Evolutionary conservation across 2,113 vertebrate genomes (phyloP).

Genomic region (Centrocercus urophasianus): DNA sequence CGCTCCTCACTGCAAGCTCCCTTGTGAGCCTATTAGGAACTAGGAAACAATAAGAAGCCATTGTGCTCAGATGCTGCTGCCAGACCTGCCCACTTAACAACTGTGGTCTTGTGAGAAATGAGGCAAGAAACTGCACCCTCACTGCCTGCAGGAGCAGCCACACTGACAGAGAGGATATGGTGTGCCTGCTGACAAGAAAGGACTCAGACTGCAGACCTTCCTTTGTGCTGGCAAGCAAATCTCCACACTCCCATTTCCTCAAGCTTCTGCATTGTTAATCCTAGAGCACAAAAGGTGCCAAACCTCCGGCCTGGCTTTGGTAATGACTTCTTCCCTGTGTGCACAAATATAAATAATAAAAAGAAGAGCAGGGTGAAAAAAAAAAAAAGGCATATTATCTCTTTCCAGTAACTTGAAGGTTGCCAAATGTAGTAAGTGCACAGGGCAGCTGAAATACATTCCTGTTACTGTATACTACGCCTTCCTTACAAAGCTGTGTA

Average conservation of each 20-base stretch:
- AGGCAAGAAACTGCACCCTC: not conserved
- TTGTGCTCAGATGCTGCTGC: not conserved
- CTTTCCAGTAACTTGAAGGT: not conserved
- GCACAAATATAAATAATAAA: not conserved
- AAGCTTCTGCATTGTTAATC: not conserved
- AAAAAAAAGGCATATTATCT: not conserved
- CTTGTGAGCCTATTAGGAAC: not conserved
- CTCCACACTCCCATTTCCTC: not conserved
- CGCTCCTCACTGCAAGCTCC: rapidly evolving
- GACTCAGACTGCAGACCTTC: not conserved
- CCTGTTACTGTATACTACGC: not conserved
- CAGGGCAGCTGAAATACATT: not conserved
- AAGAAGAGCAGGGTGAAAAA: not conserved
- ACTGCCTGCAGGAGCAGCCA: not conserved
- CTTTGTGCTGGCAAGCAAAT: not conserved
- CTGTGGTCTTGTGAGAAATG: not conserved
- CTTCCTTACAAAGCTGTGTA: not conserved
- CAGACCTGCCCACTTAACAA: not conserved
- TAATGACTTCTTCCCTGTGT: not conserved
- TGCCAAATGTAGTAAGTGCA: not conserved
- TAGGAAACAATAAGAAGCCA: not conserved
- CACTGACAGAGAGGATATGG: not conserved
- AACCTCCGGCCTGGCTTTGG: not conserved
- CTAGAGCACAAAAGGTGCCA: not conserved
- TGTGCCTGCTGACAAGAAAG: not conserved